Evolutionary conservation across 2,113 vertebrate species (phyloP).

Genomic region (Eleginops maclovinus): DNA sequence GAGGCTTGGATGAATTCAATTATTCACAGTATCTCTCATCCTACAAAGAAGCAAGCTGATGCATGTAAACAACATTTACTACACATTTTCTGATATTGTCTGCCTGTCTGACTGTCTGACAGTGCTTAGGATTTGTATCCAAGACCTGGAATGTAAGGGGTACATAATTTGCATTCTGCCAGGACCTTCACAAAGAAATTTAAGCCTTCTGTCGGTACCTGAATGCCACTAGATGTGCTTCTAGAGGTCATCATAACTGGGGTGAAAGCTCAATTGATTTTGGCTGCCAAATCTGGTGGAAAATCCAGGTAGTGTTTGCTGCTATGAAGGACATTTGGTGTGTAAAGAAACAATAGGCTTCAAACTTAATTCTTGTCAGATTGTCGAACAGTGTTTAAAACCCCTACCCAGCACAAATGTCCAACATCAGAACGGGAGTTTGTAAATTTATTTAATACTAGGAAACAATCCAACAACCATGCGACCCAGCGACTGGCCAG

Average conservation of each 20-base stretch:
- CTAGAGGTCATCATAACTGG: conserved; percentile 3
- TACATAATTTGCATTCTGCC: neutral
- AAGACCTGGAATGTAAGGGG: neutral
- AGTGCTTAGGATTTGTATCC: neutral
- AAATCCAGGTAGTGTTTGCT: conserved; percentile 4
- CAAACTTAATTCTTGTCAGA: conserved; percentile 3
- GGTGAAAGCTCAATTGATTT: conserved; percentile 12
- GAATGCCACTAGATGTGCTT: neutral
- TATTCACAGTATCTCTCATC: neutral
- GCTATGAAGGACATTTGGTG: neutral
- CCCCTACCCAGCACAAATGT: neutral
- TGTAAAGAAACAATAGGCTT: conserved; percentile 14
- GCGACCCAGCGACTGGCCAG: neutral
- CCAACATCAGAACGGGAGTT: too few relatives aligned
- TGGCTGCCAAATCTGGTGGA: neutral
- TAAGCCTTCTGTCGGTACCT: neutral
- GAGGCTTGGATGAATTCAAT: neutral
- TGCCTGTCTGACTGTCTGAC: neutral
- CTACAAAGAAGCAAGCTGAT: neutral
- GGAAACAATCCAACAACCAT: neutral
- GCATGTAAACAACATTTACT: neutral
- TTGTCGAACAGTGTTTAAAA: neutral
- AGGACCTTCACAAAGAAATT: conserved; percentile 1
- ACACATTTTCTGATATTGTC: neutral
- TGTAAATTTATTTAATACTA: neutral